phyloP scores from a whole-genome alignment of 2,113 vertebrate genomes.

The Megaceryle maxima region DNA sequence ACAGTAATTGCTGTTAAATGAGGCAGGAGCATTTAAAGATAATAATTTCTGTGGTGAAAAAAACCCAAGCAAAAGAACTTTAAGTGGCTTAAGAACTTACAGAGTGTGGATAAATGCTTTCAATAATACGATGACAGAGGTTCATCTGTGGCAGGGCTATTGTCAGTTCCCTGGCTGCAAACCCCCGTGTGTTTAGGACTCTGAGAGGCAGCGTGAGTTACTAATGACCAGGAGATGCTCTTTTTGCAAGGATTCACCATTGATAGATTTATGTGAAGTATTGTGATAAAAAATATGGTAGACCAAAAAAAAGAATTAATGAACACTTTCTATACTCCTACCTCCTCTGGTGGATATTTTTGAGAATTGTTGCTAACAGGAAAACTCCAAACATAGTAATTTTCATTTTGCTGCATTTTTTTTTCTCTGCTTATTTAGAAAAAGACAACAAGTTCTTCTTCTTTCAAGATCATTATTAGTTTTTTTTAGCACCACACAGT shows the following conservation, averaged over 20 bases:
- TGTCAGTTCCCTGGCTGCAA: background rate
- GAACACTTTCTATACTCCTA: background rate
- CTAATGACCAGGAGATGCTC: background rate
- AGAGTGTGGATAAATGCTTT: background rate
- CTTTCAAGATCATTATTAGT: background rate
- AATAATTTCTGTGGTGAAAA: background rate
- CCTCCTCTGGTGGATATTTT: background rate
- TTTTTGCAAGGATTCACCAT: background rate
- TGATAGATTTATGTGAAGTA: background rate
- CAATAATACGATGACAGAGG: background rate
- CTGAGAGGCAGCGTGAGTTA: background rate
- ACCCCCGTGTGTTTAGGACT: background rate
- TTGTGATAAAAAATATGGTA: background rate
- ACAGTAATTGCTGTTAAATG: constrained; percentile 7
- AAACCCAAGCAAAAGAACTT: background rate
- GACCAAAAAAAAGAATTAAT: background rate
- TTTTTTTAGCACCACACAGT: background rate
- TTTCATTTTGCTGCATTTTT: background rate
- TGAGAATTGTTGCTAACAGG: background rate
- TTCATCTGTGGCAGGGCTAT: background rate
- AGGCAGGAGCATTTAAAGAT: background rate
- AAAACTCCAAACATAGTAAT: background rate
- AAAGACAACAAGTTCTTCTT: background rate
- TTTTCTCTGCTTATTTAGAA: background rate
- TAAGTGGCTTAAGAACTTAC: background rate